phyloP scores from a whole-genome alignment of 2,113 vertebrate genomes.

The Erythrocercus mccallii region DNA sequence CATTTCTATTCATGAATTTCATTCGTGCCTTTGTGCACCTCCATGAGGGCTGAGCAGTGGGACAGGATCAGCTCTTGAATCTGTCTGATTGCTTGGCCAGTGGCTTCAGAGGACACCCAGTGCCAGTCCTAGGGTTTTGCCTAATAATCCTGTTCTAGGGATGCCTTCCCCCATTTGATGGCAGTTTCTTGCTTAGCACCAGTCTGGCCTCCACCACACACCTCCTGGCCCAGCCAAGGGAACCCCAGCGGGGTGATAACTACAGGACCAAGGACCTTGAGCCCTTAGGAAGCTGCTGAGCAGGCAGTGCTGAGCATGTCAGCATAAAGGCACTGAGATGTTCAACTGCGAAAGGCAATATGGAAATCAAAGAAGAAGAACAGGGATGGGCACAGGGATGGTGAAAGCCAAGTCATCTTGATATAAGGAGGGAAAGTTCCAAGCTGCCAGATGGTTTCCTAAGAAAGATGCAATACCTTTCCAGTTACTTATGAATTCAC shows the following conservation, averaged over 20 bases:
- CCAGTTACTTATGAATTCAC: not conserved
- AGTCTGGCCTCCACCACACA: not conserved
- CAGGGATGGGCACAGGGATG: not conserved
- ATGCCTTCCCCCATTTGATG: not conserved
- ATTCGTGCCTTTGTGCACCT: not conserved
- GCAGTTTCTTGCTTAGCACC: not conserved
- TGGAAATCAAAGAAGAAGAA: not conserved
- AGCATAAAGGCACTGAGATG: not conserved
- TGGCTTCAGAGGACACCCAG: not conserved
- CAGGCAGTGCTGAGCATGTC: not conserved
- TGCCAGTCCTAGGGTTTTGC: not conserved
- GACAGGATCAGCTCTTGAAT: not conserved
- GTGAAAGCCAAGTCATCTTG: not conserved
- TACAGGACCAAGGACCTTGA: not conserved
- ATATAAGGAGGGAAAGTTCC: not conserved
- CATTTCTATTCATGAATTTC: not conserved
- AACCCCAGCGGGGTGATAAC: not conserved
- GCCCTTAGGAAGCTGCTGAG: not conserved
- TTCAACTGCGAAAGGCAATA: not conserved
- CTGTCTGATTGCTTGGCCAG: not conserved
- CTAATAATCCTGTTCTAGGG: not conserved
- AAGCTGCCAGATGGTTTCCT: not conserved
- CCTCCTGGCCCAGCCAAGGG: not conserved
- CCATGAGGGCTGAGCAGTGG: not conserved
- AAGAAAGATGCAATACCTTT: not conserved